Evolutionary conservation across 1,140 invertebrate species (phyloP).

Genomic region (Microvelia longipes): DNA sequence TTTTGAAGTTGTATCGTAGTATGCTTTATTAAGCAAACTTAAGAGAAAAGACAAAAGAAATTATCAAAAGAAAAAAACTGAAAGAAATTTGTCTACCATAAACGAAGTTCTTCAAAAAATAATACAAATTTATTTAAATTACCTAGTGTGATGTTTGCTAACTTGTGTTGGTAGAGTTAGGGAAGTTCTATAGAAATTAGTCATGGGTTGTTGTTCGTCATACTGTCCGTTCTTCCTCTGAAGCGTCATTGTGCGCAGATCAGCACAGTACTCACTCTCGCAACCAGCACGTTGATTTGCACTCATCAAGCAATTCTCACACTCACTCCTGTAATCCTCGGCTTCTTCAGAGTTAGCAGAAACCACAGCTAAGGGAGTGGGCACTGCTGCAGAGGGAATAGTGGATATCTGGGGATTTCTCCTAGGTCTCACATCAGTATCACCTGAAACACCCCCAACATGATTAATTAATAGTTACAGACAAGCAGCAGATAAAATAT

Average conservation of each 20-base stretch:
- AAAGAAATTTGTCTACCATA: too few species aligned
- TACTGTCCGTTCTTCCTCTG: slow-evolving; percentile 35
- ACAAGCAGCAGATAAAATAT: too few species aligned
- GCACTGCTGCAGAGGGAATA: neutral
- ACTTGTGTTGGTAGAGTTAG: slow-evolving; percentile 49
- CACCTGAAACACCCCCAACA: too few species aligned
- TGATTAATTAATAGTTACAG: too few species aligned
- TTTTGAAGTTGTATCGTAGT: too few species aligned
- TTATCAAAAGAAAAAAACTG: too few species aligned
- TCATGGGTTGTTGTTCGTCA: slow-evolving; percentile 27
- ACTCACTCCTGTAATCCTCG: slow-evolving; percentile 62
- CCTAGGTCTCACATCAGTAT: neutral
- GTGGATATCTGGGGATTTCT: too few species aligned
- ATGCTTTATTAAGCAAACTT: too few species aligned
- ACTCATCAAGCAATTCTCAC: slow-evolving; percentile 55
- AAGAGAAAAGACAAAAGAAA: too few species aligned
- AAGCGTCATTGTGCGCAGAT: slow-evolving; percentile 52
- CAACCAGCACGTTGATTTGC: slow-evolving; percentile 28
- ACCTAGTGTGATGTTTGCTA: slow-evolving; percentile 40
- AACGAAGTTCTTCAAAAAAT: too few species aligned
- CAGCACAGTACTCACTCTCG: slow-evolving; percentile 45
- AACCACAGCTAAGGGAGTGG: slow-evolving; percentile 1
- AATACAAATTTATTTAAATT: too few species aligned
- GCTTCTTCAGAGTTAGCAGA: slow-evolving; percentile 33
- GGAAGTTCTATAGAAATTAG: slow-evolving; percentile 43